Conservation (phyloP, 1,140 invertebrate genomes). For the Palaemon carinicauda region DNA sequence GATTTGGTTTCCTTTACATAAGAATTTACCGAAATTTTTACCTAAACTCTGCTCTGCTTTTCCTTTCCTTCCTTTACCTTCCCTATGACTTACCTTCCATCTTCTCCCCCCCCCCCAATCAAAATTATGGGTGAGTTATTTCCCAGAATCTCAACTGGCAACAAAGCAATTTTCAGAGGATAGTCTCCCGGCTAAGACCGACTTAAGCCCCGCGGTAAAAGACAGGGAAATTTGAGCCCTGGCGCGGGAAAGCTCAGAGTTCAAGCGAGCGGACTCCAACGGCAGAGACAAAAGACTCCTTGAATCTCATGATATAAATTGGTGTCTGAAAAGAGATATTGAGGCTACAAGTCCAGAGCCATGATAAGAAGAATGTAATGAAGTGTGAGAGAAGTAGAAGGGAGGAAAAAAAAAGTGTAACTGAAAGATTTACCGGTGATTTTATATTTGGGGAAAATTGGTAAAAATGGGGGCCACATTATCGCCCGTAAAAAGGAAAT, state of each 20-base stretch:
- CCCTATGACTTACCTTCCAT: slow-evolving; percentile 17
- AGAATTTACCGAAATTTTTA: not conserved
- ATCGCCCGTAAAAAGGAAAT: too few species aligned
- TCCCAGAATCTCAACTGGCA: slow-evolving; percentile 28
- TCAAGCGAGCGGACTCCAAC: not conserved
- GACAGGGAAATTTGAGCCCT: not conserved
- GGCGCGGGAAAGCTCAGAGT: not conserved
- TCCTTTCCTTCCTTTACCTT: not conserved
- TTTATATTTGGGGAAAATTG: not conserved
- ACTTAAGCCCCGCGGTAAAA: not conserved
- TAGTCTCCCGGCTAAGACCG: not conserved
- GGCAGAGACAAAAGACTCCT: not conserved
- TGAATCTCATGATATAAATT: slow-evolving; percentile 27
- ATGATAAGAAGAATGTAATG: slow-evolving; percentile 25
- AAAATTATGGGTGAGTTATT: slow-evolving; percentile 29
- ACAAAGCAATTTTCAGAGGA: slow-evolving; percentile 41
- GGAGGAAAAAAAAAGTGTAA: not conserved
- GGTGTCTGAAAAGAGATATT: slow-evolving; percentile 27
- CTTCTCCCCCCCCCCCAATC: slow-evolving; percentile 20
- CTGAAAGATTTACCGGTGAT: not conserved
- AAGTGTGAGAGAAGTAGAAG: slow-evolving; percentile 22
- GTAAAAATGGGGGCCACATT: too few species aligned
- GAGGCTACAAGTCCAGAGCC: not conserved
- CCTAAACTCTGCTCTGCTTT: not conserved
- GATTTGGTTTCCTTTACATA: too few species aligned